Conservation (phyloP, 2,888 invertebrate genomes). For the Clunio marinus region DNA sequence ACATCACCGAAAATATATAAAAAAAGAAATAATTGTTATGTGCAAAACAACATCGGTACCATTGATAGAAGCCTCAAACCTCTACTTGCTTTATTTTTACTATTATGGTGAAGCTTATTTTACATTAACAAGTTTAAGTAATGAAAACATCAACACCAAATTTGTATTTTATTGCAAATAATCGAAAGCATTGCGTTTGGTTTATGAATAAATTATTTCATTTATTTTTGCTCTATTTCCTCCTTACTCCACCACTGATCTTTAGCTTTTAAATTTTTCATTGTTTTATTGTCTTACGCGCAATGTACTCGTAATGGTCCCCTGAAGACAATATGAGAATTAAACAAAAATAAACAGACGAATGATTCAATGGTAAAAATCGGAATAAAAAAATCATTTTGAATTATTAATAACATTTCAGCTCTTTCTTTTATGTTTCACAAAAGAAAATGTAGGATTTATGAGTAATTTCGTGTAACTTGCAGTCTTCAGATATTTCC, state of each 20-base stretch:
- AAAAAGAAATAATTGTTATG: no score
- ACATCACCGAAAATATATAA: slow-evolving; percentile 24
- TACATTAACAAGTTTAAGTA: no score
- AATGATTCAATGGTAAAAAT: slow-evolving; percentile 6
- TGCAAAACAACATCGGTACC: slow-evolving; percentile 16
- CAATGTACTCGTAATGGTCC: slow-evolving; percentile 12
- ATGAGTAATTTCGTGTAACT: no score
- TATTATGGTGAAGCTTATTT: no score
- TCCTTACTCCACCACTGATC: neutral
- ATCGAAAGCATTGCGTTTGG: no score
- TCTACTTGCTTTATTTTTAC: no score
- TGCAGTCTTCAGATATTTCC: no score
- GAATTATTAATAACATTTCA: slow-evolving; percentile 37
- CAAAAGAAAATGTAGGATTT: no score
- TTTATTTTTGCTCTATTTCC: no score
- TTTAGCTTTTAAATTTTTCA: neutral
- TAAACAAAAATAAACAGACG: neutral
- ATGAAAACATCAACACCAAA: no score
- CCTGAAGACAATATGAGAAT: slow-evolving; percentile 35
- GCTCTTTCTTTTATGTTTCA: neutral
- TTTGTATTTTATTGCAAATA: no score
- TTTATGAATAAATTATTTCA: no score
- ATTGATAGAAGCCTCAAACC: neutral
- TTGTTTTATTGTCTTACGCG: slow-evolving; percentile 29
- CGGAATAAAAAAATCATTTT: slow-evolving; percentile 26